Evolutionary conservation across 2,888 invertebrate genomes (phyloP), one percentile per base, ranked within the genome.

Genomic region (Rhagium mordax): DNA sequence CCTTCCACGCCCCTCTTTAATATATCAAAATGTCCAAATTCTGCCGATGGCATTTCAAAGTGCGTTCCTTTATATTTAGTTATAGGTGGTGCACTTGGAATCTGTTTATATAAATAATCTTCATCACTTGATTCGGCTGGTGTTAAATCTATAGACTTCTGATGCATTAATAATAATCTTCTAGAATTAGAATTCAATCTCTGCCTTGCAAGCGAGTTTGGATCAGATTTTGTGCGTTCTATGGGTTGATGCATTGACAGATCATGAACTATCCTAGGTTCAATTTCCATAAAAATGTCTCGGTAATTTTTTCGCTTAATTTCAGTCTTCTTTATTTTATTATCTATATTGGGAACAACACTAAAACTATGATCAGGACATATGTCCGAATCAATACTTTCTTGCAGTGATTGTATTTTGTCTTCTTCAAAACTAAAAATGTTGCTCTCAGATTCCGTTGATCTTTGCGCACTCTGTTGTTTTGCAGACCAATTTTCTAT

Each of bases 81-180:
- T 71, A 95, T 93, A 16, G 94, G 90, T 0, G 93, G 93, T 20
- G 94, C 93, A 84, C 93, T 93, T 0, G 88, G 88, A 80, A 94
- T 94, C 88, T 94, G 94, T 74, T 93, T 92, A 82, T 93, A 94
- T 18, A 94, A 91, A 82, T 93, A 94, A 86, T 95, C 95, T 85
- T 95, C 95, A 82, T 95, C 95, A 74, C 95, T 95, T 0, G 95
- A 95, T 86, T 95, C 95, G 0, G 95, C 95, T 3, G 95, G 95
- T 0, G 95, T 95, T 27, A 95, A 87, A 84, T 95, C 95, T 72
- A 95, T 95, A 0, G 95, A 95, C 84, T 95, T 95, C 82, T 95
- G 95, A 87, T 95, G 95, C 93, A 94, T 95, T 21, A 95, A 86
- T 27, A 95, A 92, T 86, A 95, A 93, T 16, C 95, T 90, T n/a